Evolutionary conservation across 2,888 invertebrate species (phyloP).

Genomic region (Scaeva pyrastri): DNA sequence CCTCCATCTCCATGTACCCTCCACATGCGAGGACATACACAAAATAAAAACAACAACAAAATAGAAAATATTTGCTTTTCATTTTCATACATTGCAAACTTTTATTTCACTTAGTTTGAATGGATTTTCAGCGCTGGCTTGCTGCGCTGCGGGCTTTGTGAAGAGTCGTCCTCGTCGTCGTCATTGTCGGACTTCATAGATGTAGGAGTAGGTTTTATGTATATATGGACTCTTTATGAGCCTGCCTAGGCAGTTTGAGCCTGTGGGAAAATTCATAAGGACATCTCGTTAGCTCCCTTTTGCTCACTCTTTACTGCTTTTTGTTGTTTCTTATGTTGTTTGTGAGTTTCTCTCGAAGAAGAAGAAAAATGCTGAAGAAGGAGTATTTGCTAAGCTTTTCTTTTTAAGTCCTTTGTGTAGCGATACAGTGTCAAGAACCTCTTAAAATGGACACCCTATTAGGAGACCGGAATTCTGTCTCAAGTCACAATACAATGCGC

Average conservation of each 20-base stretch:
- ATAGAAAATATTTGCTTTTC: constrained; percentile 73
- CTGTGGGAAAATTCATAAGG: constrained; percentile 53
- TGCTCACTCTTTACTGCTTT: constrained; percentile 24
- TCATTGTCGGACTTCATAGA: too few relatives aligned
- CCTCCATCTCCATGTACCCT: background rate
- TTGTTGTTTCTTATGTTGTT: background rate
- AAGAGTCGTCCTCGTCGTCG: background rate
- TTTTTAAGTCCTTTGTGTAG: constrained; percentile 68
- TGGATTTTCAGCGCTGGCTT: constrained; percentile 43
- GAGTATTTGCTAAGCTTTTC: constrained; percentile 75
- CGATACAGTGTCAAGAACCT: constrained; percentile 77
- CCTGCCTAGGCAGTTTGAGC: constrained; percentile 4
- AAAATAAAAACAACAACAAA: background rate
- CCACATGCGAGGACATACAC: background rate
- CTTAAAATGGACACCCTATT: constrained; percentile 78
- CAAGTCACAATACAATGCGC: constrained; percentile 71
- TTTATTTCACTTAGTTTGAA: constrained; percentile 73
- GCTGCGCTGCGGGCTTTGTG: constrained; percentile 41
- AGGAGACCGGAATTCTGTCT: constrained; percentile 74
- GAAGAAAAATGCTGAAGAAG: constrained; percentile 68
- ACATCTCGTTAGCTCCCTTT: constrained; percentile 68
- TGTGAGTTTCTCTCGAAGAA: constrained; percentile 51
- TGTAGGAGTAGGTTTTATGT: background rate
- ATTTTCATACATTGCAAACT: constrained; percentile 75
- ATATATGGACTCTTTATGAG: background rate